These are phyloP conservation scores for Mesitornis unicolor DNA, from an alignment of 2,113 vertebrate species.

Conservation along the genomic window DNA sequence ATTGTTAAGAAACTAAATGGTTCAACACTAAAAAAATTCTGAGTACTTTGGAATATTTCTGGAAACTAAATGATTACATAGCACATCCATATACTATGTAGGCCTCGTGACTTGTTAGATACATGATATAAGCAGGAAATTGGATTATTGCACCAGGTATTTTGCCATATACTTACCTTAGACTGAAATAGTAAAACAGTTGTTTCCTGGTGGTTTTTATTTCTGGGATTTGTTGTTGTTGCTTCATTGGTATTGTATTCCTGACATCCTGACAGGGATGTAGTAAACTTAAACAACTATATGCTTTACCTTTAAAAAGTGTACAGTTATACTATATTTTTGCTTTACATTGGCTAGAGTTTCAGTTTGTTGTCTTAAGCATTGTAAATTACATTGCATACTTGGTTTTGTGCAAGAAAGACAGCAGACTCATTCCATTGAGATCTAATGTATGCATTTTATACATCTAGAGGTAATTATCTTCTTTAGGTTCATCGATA, in stretches of 20 bases:
- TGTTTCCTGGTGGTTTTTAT: background rate
- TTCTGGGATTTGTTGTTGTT: background rate
- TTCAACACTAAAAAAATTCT: background rate
- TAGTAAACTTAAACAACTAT: background rate
- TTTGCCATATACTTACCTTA: background rate
- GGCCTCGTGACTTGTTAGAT: background rate
- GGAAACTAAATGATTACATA: background rate
- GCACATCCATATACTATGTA: background rate
- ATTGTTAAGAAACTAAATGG: background rate
- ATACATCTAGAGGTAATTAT: background rate
- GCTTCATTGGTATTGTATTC: background rate
- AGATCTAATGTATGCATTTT: background rate
- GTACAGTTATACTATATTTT: background rate
- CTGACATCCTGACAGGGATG: background rate
- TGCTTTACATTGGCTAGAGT: background rate
- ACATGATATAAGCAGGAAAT: background rate
- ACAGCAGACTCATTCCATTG: background rate
- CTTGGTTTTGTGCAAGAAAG: background rate
- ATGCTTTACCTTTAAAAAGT: background rate
- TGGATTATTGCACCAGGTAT: background rate
- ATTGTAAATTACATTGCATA: background rate
- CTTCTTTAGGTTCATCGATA: background rate
- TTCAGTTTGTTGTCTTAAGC: background rate
- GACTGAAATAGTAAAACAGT: background rate
- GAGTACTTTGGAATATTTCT: background rate